Evolutionary conservation across 2,113 vertebrate genomes (phyloP).

Genomic region (Antechinus stuartii): DNA sequence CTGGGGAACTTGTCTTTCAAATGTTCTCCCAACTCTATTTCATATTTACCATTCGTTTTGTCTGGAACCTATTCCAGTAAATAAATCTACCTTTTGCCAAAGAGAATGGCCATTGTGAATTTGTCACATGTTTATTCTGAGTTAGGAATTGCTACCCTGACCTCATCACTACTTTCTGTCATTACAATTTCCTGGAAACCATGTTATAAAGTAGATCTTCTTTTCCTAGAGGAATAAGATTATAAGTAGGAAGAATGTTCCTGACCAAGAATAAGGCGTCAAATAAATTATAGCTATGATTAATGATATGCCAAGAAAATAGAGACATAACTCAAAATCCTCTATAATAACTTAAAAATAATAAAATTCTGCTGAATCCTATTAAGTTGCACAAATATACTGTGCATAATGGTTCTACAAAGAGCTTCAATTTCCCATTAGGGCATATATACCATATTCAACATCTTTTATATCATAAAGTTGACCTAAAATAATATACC

Average conservation of each 20-base stretch:
- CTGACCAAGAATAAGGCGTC: conserved; percentile 39
- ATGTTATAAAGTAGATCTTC: conserved; percentile 1
- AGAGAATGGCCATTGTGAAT: no score
- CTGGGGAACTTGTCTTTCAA: no score
- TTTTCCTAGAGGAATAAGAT: neutral
- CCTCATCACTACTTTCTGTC: neutral
- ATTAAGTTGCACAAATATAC: neutral
- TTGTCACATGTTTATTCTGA: no score
- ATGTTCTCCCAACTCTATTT: no score
- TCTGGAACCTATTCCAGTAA: no score
- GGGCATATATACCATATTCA: neutral
- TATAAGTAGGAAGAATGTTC: conserved; percentile 48
- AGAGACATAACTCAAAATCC: neutral
- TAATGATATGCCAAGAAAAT: conserved; percentile 45
- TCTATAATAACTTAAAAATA: conserved; percentile 42
- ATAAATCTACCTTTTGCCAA: no score
- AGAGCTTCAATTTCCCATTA: neutral
- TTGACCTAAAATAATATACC: neutral
- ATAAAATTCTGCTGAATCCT: conserved; percentile 47
- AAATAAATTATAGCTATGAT: conserved; percentile 54
- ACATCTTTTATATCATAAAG: neutral
- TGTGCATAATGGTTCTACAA: neutral
- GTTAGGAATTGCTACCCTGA: no score
- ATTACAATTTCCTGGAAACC: neutral
- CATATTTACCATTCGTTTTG: no score